Percentiles rank a stretch among this genome's conserved stretches.
Conservation (phyloP, 1,140 invertebrate species). For the Bombus difficillimus region DNA sequence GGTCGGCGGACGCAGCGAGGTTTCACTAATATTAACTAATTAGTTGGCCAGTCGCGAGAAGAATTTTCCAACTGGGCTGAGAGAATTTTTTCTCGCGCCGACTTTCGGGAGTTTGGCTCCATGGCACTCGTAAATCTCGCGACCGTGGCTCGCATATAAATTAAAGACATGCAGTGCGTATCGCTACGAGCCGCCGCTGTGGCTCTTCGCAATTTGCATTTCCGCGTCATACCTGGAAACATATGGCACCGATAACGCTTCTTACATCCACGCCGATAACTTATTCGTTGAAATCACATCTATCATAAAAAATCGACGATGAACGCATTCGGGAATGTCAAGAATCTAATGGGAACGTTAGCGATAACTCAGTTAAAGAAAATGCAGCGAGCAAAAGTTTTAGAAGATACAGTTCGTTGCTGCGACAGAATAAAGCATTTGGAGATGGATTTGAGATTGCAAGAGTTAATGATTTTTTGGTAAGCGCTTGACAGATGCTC, state of each 20-base stretch:
- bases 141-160: slow-evolving; percentile 51
- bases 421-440: too few relatives aligned
- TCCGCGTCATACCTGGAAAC: slow-evolving; percentile 31
- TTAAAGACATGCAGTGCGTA: slow-evolving; percentile 50
- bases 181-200: slow-evolving; percentile 21
- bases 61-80: slow-evolving; percentile 12
- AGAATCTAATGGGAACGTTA: too few relatives aligned
- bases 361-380: too few relatives aligned
- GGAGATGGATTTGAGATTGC: too few relatives aligned
- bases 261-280: slow-evolving; percentile 34
- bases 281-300: slow-evolving; percentile 24
- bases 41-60: background rate
- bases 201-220: slow-evolving; percentile 52
- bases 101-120: slow-evolving; percentile 19
- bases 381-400: too few relatives aligned
- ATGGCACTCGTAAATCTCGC: slow-evolving; percentile 45
- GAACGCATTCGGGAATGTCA: too few relatives aligned
- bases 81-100: slow-evolving; percentile 30
- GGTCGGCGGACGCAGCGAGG: background rate
- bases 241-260: slow-evolving; percentile 54
- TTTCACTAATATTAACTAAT: background rate
- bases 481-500: too few relatives aligned
- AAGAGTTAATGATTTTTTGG: too few relatives aligned
- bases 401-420: too few relatives aligned
- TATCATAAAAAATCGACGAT: slow-evolving; percentile 21